Conservation (phyloP, 2,113 vertebrate species). For the Perca flavescens region DNA sequence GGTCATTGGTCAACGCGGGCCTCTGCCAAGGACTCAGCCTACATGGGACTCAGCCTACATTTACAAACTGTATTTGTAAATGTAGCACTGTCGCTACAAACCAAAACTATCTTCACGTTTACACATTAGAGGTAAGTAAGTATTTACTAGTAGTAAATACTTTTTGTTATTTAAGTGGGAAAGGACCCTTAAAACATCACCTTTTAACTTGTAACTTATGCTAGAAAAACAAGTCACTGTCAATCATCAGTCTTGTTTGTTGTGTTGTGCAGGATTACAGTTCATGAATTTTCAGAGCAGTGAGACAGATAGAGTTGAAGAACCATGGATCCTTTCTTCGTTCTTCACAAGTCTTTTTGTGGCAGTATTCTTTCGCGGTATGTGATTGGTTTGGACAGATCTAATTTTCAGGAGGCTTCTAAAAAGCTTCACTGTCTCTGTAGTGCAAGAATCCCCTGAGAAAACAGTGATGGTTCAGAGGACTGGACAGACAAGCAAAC, state of each 20-base stretch:
- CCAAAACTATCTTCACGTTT: background rate
- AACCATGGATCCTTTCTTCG: constrained; percentile 21
- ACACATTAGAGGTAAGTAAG: background rate
- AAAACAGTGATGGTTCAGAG: constrained; percentile 35
- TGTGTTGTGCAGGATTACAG: constrained; percentile 16
- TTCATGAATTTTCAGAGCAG: constrained; percentile 14
- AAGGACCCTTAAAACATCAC: background rate
- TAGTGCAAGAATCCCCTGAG: constrained; percentile 30
- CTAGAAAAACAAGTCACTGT: background rate
- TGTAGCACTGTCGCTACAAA: background rate
- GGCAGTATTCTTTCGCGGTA: background rate
- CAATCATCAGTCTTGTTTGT: constrained; percentile 4
- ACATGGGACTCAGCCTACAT: too few relatives aligned
- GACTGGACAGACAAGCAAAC: constrained; percentile 45
- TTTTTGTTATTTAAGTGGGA: background rate
- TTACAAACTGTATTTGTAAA: background rate
- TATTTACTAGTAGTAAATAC: background rate
- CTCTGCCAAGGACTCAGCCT: too few relatives aligned
- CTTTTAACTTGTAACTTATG: background rate
- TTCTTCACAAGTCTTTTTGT: constrained; percentile 18
- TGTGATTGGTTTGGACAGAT: constrained; percentile 57
- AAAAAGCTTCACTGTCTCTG: constrained; percentile 33
- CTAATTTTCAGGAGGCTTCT: constrained; percentile 56
- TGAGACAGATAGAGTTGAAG: constrained; percentile 1
- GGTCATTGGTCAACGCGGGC: too few relatives aligned